Conservation (phyloP, 2,888 invertebrate genomes). For the Thelaira solivaga region DNA sequence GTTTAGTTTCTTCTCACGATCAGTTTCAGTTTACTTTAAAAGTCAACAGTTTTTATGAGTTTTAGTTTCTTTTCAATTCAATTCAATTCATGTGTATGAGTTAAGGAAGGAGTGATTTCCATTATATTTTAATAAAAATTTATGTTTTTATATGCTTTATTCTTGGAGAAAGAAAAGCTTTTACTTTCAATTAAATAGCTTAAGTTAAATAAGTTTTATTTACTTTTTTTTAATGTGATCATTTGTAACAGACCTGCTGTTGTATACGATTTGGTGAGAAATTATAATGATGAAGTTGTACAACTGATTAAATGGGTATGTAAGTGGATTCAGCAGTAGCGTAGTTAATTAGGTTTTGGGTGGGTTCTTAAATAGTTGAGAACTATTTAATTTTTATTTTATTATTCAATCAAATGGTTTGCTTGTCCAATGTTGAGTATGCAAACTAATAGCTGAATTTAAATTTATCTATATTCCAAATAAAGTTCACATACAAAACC, state of each 20-base stretch:
- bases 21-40: slow-evolving; percentile 51
- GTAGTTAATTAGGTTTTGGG: no score
- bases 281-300: neutral
- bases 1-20: slow-evolving; percentile 56
- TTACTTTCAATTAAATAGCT: slow-evolving; percentile 49
- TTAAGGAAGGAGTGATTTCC: slow-evolving; percentile 59
- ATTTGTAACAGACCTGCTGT: neutral
- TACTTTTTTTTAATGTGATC: no score
- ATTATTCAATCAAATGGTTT: no score
- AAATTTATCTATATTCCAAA: no score
- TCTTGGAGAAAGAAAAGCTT: slow-evolving; percentile 27
- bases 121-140: slow-evolving; percentile 37
- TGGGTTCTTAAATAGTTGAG: no score
- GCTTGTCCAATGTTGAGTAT: no score
- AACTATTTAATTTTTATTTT: no score
- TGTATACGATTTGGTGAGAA: neutral
- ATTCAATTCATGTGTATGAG: neutral
- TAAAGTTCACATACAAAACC: no score
- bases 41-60: slow-evolving; percentile 34
- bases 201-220: neutral
- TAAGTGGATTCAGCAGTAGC: no score
- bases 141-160: slow-evolving; percentile 1
- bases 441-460: no score
- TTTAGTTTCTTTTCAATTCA: neutral
- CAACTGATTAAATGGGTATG: neutral